Conservation (phyloP, 1,140 invertebrate species). For the Drosophila busckii region DNA sequence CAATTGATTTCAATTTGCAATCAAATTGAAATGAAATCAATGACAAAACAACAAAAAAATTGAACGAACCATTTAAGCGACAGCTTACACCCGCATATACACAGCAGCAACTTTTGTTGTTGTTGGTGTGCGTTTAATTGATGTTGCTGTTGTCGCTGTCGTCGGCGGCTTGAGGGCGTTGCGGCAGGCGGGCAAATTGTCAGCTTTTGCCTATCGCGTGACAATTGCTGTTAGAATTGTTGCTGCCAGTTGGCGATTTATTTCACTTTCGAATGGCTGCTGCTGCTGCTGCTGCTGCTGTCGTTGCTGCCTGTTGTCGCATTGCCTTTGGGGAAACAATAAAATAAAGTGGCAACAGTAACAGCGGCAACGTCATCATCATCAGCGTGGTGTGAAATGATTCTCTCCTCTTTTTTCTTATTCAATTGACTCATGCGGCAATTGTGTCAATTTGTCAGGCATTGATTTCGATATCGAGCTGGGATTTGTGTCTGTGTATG, state of each 20-base stretch:
- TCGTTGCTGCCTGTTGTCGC: slow-evolving; percentile 36
- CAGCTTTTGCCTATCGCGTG: slow-evolving; percentile 37
- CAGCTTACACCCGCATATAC: slow-evolving; percentile 65
- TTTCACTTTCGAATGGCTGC: slow-evolving; percentile 50
- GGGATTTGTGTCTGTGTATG: slow-evolving; percentile 54
- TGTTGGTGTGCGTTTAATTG: slow-evolving; percentile 31
- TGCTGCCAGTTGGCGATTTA: slow-evolving; percentile 51
- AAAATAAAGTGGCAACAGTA: slow-evolving; percentile 65
- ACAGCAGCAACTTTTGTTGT: slow-evolving; percentile 29
- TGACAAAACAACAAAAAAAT: slow-evolving; percentile 67
- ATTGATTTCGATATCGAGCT: slow-evolving; percentile 60
- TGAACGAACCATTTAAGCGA: too few relatives aligned
- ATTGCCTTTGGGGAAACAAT: slow-evolving; percentile 60
- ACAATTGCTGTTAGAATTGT: slow-evolving; percentile 50
- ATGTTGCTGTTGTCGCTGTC: slow-evolving; percentile 16
- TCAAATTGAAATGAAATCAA: slow-evolving; percentile 75
- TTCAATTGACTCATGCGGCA: slow-evolving; percentile 71
- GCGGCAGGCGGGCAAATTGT: slow-evolving; percentile 11
- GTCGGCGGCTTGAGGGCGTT: slow-evolving; percentile 7
- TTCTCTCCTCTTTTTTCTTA: slow-evolving; percentile 11
- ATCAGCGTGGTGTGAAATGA: slow-evolving; percentile 32
- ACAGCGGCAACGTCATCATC: slow-evolving; percentile 14
- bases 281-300: slow-evolving; percentile 16
- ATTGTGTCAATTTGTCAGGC: slow-evolving; percentile 75
- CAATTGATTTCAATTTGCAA: slow-evolving; percentile 77